Conservation (phyloP, 2,113 vertebrate species). For the Charadrius vociferus region DNA sequence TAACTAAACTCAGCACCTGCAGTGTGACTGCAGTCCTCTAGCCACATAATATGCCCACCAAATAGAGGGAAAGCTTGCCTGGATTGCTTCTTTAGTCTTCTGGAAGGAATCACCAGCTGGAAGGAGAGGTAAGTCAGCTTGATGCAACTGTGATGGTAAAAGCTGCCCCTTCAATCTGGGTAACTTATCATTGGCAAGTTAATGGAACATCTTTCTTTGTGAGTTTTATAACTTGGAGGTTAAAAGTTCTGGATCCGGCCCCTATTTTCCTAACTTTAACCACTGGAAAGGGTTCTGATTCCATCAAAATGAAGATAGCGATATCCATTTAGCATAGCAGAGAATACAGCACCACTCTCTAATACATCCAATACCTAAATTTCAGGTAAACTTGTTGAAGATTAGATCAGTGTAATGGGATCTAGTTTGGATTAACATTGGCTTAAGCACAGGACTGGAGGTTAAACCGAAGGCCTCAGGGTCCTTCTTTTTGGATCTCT, state of each 20-base stretch:
- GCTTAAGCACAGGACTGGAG: neutral
- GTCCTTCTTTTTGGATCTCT: neutral
- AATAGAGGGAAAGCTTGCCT: neutral
- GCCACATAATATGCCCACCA: fast-evolving
- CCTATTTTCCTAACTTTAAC: neutral
- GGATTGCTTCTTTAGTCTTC: neutral
- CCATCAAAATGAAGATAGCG: neutral
- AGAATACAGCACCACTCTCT: neutral
- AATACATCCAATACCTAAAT: neutral
- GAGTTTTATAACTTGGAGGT: neutral
- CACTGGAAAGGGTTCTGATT: neutral
- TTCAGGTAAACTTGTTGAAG: neutral
- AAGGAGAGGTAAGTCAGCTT: neutral
- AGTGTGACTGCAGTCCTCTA: neutral
- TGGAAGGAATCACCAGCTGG: neutral
- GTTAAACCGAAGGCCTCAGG: neutral
- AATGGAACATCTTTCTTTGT: neutral
- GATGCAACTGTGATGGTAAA: neutral
- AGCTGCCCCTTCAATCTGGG: neutral
- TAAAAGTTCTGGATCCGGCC: neutral
- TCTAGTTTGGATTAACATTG: neutral
- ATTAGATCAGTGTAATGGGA: neutral
- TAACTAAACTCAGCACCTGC: neutral
- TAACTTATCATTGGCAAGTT: neutral
- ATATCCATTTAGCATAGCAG: neutral